phyloP scores from a whole-genome alignment of 2,797 vertebrate genomes.

The Aratinga solstitialis region DNA sequence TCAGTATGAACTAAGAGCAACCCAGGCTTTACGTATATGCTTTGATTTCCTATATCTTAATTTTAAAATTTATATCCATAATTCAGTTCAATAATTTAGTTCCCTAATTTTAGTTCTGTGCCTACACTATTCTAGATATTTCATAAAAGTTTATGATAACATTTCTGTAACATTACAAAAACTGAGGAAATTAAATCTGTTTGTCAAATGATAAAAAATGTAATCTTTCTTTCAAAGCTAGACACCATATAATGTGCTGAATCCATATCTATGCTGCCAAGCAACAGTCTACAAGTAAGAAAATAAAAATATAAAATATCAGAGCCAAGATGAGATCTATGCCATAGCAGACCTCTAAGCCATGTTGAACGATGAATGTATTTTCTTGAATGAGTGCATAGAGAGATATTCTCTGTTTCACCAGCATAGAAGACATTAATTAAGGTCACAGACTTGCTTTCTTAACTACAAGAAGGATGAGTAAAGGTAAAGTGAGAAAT shows the following conservation, averaged over 20 bases:
- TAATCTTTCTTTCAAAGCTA: neutral
- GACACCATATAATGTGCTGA: neutral
- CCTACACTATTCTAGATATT: neutral
- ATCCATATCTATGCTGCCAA: neutral
- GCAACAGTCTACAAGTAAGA: neutral
- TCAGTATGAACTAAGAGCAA: neutral
- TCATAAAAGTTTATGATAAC: neutral
- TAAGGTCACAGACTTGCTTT: neutral
- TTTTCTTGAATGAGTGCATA: neutral
- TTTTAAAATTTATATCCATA: neutral
- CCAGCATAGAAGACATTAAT: neutral
- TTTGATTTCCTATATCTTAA: neutral
- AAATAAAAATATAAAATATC: neutral
- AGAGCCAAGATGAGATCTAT: neutral
- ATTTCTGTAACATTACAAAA: neutral
- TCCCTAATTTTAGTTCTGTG: neutral
- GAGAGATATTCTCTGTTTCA: neutral
- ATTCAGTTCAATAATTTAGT: neutral
- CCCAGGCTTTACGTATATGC: neutral
- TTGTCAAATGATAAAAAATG: neutral
- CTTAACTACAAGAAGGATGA: neutral
- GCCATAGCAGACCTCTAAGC: neutral
- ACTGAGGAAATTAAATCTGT: neutral
- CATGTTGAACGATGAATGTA: neutral
- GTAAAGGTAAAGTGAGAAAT: neutral